Conservation (phyloP, 2,797 vertebrate genomes). For the Ambastaia sidthimunki region DNA sequence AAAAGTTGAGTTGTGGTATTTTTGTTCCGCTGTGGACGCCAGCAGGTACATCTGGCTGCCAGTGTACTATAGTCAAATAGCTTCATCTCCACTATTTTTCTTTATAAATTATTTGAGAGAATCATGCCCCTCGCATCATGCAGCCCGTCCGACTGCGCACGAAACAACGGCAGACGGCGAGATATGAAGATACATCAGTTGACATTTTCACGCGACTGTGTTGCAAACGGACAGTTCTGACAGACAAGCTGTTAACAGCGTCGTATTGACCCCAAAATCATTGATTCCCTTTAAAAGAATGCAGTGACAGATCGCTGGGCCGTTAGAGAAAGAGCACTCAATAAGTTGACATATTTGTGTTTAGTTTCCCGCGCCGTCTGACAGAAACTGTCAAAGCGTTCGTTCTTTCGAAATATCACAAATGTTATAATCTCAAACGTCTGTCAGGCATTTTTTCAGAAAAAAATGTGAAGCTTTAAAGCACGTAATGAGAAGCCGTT, state of each 20-base stretch:
- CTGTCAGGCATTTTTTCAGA: slow-evolving; percentile 36
- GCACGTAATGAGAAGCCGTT: slow-evolving; percentile 35
- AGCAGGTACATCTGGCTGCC: neutral
- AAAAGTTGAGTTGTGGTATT: neutral
- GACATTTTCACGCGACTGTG: slow-evolving; percentile 53
- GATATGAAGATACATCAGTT: slow-evolving; percentile 58
- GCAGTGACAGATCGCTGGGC: slow-evolving; percentile 56
- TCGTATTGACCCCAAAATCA: slow-evolving; percentile 59
- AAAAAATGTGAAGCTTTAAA: slow-evolving; percentile 33
- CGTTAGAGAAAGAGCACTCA: slow-evolving; percentile 51
- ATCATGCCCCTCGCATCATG: neutral
- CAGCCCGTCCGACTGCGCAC: neutral
- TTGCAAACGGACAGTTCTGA: slow-evolving; percentile 55
- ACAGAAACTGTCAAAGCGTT: slow-evolving; percentile 45
- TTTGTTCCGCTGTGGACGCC: neutral
- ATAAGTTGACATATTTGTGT: slow-evolving; percentile 59
- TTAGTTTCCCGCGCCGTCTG: slow-evolving; percentile 43
- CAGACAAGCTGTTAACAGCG: slow-evolving; percentile 58
- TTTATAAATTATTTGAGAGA: slow-evolving; percentile 33
- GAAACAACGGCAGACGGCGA: slow-evolving; percentile 31
- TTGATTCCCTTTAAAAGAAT: slow-evolving; percentile 56
- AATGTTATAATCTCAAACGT: slow-evolving; percentile 45
- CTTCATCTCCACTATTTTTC: neutral
- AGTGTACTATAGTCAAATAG: neutral
- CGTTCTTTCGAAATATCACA: slow-evolving; percentile 38